phyloP scores from a whole-genome alignment of 2,113 vertebrate genomes.

The Porphyrio hochstetteri region DNA sequence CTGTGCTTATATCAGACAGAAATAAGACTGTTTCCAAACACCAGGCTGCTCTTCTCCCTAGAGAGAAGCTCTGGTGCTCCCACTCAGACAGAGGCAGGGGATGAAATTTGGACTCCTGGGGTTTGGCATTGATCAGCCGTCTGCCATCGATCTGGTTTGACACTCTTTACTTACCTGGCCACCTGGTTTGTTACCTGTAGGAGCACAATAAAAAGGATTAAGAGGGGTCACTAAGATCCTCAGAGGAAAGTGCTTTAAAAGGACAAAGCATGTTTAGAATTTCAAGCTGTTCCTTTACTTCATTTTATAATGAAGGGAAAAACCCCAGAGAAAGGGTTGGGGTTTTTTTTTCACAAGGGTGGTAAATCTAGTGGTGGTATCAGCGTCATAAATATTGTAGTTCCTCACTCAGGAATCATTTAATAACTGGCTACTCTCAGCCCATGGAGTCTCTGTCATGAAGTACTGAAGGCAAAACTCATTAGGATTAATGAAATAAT shows the following conservation, averaged over 20 bases:
- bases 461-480: conserved; percentile 10
- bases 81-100: rapidly evolving
- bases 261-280: not conserved
- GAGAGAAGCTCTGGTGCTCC: not conserved
- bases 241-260: not conserved
- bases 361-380: not conserved
- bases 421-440: conserved; percentile 1
- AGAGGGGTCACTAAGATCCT: not conserved
- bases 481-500: conserved; percentile 32
- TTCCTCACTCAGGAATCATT: not conserved
- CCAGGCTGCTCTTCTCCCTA: not conserved
- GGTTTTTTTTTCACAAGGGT: not conserved
- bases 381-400: not conserved
- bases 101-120: not conserved
- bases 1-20: not conserved
- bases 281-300: not conserved
- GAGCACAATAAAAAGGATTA: not conserved
- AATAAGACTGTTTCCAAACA: not conserved
- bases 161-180: not conserved
- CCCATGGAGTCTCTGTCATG: not conserved
- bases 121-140: not conserved
- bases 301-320: not conserved
- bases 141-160: not conserved
- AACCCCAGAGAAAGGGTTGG: not conserved
- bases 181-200: not conserved